Evolutionary conservation across 1,140 invertebrate species (phyloP).

Genomic region (Drosophila sp.): DNA sequence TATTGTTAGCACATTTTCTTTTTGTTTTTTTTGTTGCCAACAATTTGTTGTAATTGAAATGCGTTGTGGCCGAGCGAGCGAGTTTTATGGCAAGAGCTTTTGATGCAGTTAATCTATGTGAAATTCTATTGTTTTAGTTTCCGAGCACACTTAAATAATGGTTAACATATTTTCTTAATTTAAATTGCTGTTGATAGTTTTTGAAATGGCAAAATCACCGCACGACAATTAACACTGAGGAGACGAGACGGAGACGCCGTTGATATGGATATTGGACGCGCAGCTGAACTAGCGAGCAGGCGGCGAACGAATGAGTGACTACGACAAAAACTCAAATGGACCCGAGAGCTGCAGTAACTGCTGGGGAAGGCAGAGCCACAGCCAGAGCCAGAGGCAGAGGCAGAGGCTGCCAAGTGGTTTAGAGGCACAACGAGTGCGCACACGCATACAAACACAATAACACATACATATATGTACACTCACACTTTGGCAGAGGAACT

Average conservation of each 20-base stretch:
- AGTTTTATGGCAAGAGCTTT: slow-evolving; percentile 57
- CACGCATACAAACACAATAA: slow-evolving; percentile 38
- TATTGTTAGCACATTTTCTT: slow-evolving; percentile 66
- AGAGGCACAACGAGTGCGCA: slow-evolving; percentile 78
- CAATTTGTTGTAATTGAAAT: slow-evolving; percentile 37
- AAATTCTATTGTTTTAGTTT: slow-evolving; percentile 2
- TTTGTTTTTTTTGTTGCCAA: slow-evolving; percentile 25
- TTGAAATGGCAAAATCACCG: slow-evolving; percentile 15
- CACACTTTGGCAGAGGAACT: slow-evolving; percentile 29
- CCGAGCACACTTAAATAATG: slow-evolving; percentile 23
- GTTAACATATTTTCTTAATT: slow-evolving; percentile 19
- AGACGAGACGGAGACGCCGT: slow-evolving; percentile 31
- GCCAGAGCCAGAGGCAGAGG: slow-evolving; percentile 22
- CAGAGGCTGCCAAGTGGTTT: slow-evolving; percentile 61
- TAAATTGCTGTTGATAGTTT: slow-evolving; percentile 4
- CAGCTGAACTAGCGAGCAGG: slow-evolving; percentile 79
- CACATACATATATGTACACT: slow-evolving; percentile 21
- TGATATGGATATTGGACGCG: slow-evolving; percentile 63
- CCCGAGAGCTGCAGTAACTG: slow-evolving; percentile 68
- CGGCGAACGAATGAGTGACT: slow-evolving; percentile 77
- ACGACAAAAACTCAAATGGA: slow-evolving; percentile 65
- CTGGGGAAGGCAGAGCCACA: slow-evolving; percentile 45
- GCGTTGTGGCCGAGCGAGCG: slow-evolving; percentile 43
- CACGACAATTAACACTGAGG: slow-evolving; percentile 40
- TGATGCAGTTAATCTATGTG: slow-evolving; percentile 33